Conservation (phyloP, 2,797 vertebrate genomes). For the Hypotaenidia philippensis region DNA sequence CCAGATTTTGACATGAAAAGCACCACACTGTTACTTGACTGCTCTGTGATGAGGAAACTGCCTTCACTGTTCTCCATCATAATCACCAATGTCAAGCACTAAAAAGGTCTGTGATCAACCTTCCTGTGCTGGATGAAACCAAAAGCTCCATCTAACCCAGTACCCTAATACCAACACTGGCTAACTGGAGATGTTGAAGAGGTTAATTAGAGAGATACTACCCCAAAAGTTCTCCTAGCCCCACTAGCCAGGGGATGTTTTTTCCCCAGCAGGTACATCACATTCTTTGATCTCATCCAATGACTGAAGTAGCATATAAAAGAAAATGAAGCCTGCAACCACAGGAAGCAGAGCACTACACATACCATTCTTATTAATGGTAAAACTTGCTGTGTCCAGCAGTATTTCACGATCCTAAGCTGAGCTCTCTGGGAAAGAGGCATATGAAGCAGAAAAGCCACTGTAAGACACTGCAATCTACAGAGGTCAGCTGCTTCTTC, state of each 20-base stretch:
- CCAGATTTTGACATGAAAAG: background rate
- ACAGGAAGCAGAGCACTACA: background rate
- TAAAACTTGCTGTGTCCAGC: conserved; percentile 42
- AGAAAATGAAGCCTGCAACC: background rate
- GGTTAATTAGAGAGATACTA: background rate
- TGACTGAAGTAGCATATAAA: background rate
- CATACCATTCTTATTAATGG: conserved; percentile 56
- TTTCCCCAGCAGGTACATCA: background rate
- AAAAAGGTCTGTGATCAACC: background rate
- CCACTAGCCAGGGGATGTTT: background rate
- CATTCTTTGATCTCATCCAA: background rate
- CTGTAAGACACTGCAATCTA: conserved; percentile 67
- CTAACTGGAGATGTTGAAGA: background rate
- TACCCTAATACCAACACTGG: background rate
- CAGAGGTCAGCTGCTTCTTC: conserved; percentile 66
- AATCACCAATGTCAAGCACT: background rate
- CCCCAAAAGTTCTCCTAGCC: background rate
- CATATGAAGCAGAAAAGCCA: conserved; percentile 57
- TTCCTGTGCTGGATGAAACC: background rate
- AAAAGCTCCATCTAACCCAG: background rate
- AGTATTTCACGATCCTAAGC: conserved; percentile 30
- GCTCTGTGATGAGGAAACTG: background rate
- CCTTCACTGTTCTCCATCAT: background rate
- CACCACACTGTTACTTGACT: background rate
- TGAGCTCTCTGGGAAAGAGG: conserved; percentile 62